Conservation (phyloP, 2,113 vertebrate genomes). For the Austrofundulus limnaeus region DNA sequence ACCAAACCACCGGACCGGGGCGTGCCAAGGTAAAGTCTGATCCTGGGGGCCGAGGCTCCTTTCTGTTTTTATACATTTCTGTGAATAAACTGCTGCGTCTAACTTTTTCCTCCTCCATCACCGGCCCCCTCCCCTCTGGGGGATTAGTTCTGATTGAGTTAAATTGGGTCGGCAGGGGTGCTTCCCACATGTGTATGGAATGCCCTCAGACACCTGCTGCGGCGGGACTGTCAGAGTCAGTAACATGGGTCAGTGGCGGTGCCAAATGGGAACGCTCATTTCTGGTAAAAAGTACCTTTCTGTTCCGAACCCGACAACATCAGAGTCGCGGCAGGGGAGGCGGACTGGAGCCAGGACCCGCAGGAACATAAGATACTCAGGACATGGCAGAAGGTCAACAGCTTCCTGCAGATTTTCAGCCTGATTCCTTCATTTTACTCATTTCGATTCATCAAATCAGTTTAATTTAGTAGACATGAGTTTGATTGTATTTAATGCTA, state of each 20-base stretch:
- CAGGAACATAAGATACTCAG: conserved; percentile 47
- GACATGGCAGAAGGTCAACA: conserved; percentile 43
- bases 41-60: conserved; percentile 27
- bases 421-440: conserved; percentile 25
- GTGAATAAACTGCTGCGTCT: conserved; percentile 18
- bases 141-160: conserved; percentile 82
- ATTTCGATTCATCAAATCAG: conserved; percentile 31
- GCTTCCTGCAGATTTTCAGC: conserved; percentile 32
- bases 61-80: conserved; percentile 38
- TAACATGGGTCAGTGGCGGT: conserved; percentile 80
- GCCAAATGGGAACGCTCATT: conserved; percentile 75
- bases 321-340: conserved; percentile 60
- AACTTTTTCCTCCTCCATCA: conserved; percentile 37
- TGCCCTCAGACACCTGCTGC: conserved; percentile 71
- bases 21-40: conserved; percentile 92
- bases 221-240: conserved; percentile 79
- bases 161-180: conserved; percentile 77
- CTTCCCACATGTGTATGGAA: conserved; percentile 78
- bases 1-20: conserved; percentile 93
- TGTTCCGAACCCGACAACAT: conserved; percentile 65
- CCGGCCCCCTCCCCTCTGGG: conserved; percentile 54
- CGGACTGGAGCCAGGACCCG: conserved; percentile 53
- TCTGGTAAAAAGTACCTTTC: conserved; percentile 56
- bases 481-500: no score
- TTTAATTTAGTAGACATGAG: conserved; percentile 19